Percentiles rank a stretch among this genome's conserved stretches.
Evolutionary conservation across 2,797 vertebrate species (phyloP).

Genomic region (Peromyscus aztecus): DNA sequence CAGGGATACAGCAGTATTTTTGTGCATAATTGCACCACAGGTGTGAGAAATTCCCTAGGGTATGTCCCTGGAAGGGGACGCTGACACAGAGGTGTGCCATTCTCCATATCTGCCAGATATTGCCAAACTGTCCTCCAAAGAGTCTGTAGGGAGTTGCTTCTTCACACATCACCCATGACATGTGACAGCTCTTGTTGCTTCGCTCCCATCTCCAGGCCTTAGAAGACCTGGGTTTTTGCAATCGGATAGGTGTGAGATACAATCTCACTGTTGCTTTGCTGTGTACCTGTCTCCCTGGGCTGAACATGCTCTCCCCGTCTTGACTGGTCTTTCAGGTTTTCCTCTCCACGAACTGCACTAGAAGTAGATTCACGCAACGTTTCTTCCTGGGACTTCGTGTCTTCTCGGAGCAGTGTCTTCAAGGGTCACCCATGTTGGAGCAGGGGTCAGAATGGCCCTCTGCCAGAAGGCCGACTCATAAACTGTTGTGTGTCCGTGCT

Average conservation of each 20-base stretch:
- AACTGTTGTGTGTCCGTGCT: accelerated
- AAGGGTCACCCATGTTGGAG: accelerated
- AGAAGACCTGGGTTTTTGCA: not conserved
- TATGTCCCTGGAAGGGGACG: not conserved
- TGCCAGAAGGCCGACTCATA: not conserved
- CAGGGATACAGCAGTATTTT: not conserved
- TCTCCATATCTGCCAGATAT: not conserved
- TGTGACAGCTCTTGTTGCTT: accelerated
- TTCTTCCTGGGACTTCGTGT: not conserved
- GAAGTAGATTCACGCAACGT: too few species aligned
- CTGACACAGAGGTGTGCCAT: not conserved
- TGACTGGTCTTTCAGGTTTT: not conserved
- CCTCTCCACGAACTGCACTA: not conserved
- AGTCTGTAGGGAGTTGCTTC: not conserved
- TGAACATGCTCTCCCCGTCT: not conserved
- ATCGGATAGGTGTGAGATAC: not conserved
- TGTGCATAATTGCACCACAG: not conserved
- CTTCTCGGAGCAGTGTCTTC: not conserved
- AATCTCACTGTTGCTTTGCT: not conserved
- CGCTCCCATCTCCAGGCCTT: not conserved
- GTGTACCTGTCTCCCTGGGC: not conserved
- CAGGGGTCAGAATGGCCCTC: not conserved
- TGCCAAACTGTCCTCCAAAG: not conserved
- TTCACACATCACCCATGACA: not conserved
- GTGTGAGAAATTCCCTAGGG: not conserved